These are phyloP conservation scores for Stegastes partitus DNA, from an alignment of 2,113 vertebrate species.

Conservation along the genomic window DNA sequence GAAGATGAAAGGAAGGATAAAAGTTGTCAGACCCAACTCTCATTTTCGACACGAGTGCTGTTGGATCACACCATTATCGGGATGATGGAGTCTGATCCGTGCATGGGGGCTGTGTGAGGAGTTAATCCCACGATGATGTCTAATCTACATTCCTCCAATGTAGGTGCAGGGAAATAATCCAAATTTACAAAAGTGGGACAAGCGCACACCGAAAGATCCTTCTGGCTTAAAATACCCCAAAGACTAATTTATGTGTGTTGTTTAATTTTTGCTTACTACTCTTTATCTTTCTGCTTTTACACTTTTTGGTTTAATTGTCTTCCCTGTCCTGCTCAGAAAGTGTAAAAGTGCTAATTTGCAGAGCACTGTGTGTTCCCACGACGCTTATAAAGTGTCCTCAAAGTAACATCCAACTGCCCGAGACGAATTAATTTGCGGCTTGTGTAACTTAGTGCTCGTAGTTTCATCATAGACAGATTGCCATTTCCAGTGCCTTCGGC, in stretches of 20 bases:
- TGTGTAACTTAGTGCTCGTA: conserved; percentile 8
- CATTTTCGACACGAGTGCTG: conserved; percentile 1
- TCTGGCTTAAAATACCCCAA: background rate
- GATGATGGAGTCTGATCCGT: conserved; percentile 8
- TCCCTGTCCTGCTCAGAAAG: background rate
- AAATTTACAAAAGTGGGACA: too few species aligned
- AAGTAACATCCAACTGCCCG: background rate
- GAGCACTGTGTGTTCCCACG: background rate
- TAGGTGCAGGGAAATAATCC: background rate
- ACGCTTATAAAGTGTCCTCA: background rate
- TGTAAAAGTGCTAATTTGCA: background rate
- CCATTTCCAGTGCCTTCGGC: conserved; percentile 1
- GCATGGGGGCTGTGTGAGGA: background rate
- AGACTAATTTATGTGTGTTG: background rate
- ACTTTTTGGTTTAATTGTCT: too few species aligned
- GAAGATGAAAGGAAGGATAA: conserved; percentile 15
- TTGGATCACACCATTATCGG: conserved; percentile 8
- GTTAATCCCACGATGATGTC: background rate
- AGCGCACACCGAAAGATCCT: too few species aligned
- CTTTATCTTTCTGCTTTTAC: background rate
- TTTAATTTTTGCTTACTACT: too few species aligned
- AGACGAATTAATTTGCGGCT: conserved; percentile 30
- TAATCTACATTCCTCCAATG: background rate
- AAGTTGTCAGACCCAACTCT: background rate
- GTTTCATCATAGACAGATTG: conserved; percentile 14